Percentiles rank a stretch among this genome's conserved stretches.
Conservation (phyloP, 2,797 vertebrate genomes). For the Malacoctenus gilli region DNA sequence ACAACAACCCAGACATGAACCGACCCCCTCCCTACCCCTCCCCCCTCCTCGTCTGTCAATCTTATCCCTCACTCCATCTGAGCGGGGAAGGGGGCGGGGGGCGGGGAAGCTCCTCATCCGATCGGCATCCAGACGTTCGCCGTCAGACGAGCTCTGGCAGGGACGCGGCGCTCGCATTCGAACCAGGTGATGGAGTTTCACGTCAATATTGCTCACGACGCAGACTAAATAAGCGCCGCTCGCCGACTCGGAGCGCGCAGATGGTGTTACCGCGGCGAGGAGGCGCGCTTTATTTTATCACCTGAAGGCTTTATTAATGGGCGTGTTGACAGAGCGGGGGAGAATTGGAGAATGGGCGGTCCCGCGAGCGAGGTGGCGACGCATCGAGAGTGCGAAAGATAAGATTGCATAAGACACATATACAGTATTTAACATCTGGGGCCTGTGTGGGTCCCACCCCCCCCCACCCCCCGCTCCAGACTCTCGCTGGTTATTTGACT, state of each 20-base stretch:
- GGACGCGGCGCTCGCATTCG: conserved; percentile 59
- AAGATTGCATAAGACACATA: conserved; percentile 61
- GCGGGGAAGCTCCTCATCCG: conserved; percentile 71
- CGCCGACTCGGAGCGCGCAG: conserved; percentile 28
- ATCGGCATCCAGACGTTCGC: conserved; percentile 55
- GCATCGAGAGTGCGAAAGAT: conserved; percentile 19
- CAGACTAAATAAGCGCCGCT: conserved; percentile 77
- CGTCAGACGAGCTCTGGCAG: conserved; percentile 56
- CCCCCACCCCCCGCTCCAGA: too few relatives aligned
- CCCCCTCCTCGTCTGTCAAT: conserved; percentile 56
- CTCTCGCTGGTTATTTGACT: conserved; percentile 61
- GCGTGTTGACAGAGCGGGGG: conserved; percentile 42
- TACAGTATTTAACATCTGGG: conserved; percentile 33
- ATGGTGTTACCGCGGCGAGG: conserved; percentile 64
- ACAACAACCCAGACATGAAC: conserved; percentile 69
- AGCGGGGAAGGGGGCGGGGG: too few relatives aligned
- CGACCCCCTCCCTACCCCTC: conserved; percentile 40
- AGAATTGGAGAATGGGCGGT: conserved; percentile 44
- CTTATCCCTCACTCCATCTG: conserved; percentile 66
- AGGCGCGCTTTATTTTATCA: conserved; percentile 59
- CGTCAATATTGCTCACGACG: conserved; percentile 71
- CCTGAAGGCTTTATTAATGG: conserved; percentile 52
- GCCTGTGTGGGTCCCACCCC: conserved; percentile 23
- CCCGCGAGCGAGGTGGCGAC: conserved; percentile 26
- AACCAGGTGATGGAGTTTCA: conserved; percentile 74